Percentiles rank a stretch among this genome's conserved stretches.
Evolutionary conservation across 2,113 vertebrate species (phyloP).

Genomic region (Talpa occidentalis): DNA sequence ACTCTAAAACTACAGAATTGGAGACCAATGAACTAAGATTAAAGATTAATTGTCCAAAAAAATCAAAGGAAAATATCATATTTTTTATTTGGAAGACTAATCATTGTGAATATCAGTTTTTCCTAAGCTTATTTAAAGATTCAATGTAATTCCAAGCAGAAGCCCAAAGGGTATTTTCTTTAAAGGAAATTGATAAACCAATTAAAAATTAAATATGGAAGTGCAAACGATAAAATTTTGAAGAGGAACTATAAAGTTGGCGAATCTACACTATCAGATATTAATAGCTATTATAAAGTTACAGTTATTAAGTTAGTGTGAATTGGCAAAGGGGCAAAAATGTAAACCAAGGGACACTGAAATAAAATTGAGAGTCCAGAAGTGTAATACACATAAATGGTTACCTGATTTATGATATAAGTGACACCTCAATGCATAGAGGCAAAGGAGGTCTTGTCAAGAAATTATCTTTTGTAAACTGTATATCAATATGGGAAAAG

Average conservation of each 20-base stretch:
- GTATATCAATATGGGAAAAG: neutral
- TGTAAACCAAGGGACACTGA: neutral
- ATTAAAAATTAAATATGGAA: neutral
- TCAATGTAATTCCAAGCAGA: neutral
- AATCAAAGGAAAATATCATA: neutral
- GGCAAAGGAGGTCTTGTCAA: neutral
- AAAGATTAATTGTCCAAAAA: neutral
- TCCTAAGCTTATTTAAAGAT: neutral
- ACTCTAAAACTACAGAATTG: neutral
- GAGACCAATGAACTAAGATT: neutral
- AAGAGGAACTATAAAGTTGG: neutral
- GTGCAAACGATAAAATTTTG: neutral
- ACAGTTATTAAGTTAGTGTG: neutral
- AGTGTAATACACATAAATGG: neutral
- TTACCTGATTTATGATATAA: neutral
- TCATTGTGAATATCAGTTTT: neutral
- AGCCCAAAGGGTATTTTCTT: neutral
- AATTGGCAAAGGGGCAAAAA: neutral
- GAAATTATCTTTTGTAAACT: neutral
- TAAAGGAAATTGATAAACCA: neutral
- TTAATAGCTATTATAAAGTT: neutral
- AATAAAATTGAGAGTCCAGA: neutral
- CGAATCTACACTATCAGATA: neutral
- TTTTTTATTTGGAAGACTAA: neutral
- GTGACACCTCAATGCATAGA: neutral